Conservation (phyloP, 2,888 invertebrate genomes). For the Ganaspis brasiliensis region DNA sequence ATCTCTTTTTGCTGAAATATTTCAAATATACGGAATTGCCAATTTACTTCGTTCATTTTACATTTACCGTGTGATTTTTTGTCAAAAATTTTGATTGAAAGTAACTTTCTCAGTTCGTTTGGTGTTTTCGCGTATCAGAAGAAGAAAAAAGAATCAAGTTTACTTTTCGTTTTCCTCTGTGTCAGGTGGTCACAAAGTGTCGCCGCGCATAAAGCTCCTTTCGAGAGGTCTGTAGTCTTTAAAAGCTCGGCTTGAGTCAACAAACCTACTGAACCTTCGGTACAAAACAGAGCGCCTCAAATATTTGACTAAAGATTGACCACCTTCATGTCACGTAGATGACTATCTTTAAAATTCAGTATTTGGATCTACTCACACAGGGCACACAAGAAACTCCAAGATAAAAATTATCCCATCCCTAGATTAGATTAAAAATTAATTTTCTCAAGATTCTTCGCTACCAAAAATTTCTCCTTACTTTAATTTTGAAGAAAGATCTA, state of each 20-base stretch:
- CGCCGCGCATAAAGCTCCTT: constrained; percentile 34
- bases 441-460: too few species aligned
- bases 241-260: constrained; percentile 43
- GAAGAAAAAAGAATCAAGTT: constrained; percentile 27
- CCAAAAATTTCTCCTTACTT: too few species aligned
- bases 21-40: too few species aligned
- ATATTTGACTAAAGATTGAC: constrained; percentile 58
- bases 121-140: constrained; percentile 1
- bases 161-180: constrained; percentile 16
- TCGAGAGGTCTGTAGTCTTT: constrained; percentile 34
- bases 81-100: background rate
- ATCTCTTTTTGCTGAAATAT: too few species aligned
- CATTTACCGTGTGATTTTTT: too few species aligned
- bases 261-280: constrained; percentile 41
- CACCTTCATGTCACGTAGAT: constrained; percentile 53
- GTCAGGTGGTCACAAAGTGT: constrained; percentile 34
- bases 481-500: too few species aligned
- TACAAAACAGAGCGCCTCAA: constrained; percentile 45
- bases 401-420: constrained; percentile 22
- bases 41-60: too few species aligned
- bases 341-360: constrained; percentile 56
- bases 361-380: background rate
- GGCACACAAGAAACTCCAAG: constrained; percentile 9
- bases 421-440: too few species aligned
- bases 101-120: background rate